Evolutionary conservation across 2,888 invertebrate species (phyloP), one percentile per base, ranked within the genome.

Genomic region (Lasioglossum pauxillum): DNA sequence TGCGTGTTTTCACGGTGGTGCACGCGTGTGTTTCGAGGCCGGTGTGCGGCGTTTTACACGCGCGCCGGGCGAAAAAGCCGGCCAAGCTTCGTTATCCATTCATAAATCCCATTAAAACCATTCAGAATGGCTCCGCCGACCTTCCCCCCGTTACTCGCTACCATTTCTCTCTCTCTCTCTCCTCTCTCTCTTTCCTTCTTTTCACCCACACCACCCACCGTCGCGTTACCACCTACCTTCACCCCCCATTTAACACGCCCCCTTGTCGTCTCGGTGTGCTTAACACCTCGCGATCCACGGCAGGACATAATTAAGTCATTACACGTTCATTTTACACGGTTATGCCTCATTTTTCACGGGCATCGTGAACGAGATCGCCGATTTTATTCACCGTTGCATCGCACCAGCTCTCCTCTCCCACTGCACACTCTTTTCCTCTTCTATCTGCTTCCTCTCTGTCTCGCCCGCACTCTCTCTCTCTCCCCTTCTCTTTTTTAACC

Each of bases 291-390:
- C 84, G 83, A 41, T 85, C 88, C 89, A 79, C 89, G 81, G 57
- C 88, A 75, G 86, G 86, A 88, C 91, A 89, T 92, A 94, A 94
- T 93, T 92, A 93, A 94, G 92, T 89, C 90, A 91, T 93, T 93
- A 92, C 91, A 89, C 91, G 89, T 90, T 89, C 91, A 86, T 91
- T 90, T 82, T 87, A 82, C 89, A 84, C 83, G 87, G 86, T 87
- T 91, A 85, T 77, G 80, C 82, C 88, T 90, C 91, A 86, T 92
- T 92, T 92, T 90, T 93, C 91, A 88, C 87, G 78, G 74, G 71
- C 86, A 80, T 73, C 67, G 23, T 16, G 53, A 53, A 72, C 41
- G 41, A 23, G 77, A 79, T 76, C 81, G 46, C 10, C 67, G 75
- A 75, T 81, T 84, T 81, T 69, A 57, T 78, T 35, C 72, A 19